Evolutionary conservation across 1,140 invertebrate species (phyloP).

Genomic region (Yoshiicerus persimilis): DNA sequence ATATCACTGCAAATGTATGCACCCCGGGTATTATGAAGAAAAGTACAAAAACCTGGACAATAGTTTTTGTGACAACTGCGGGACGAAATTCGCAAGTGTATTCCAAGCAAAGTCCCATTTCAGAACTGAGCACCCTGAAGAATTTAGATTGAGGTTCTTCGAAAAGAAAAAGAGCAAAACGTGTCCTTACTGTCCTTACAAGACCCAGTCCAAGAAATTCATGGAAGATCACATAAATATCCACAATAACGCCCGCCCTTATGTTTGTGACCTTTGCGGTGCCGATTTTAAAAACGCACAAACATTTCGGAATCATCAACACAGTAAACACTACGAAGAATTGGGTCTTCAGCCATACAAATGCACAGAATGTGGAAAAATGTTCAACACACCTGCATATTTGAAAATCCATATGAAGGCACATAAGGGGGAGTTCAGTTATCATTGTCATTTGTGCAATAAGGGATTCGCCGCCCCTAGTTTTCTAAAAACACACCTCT

Average conservation of each 20-base stretch:
- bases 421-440: not conserved
- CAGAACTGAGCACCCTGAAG: not conserved
- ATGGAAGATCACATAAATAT: not conserved
- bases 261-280: not conserved
- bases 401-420: not conserved
- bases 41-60: not conserved
- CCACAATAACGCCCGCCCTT: not conserved
- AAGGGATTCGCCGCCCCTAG: not conserved
- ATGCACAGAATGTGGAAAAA: not conserved
- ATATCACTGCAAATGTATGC: not conserved
- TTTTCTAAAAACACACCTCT: not conserved
- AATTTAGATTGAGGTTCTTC: not conserved
- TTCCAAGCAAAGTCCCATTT: not conserved
- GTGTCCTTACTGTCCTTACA: not conserved
- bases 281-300: not conserved
- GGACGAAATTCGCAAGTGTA: not conserved
- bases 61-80: not conserved
- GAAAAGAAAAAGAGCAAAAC: not conserved
- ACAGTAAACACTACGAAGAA: not conserved
- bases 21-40: not conserved
- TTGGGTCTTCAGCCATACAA: not conserved
- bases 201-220: not conserved
- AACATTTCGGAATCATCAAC: not conserved
- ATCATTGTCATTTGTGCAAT: not conserved
- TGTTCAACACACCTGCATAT: not conserved